These are phyloP conservation scores for Hoplodrina ambigua DNA, from an alignment of 2,888 invertebrate genomes.

Conservation along the genomic window DNA sequence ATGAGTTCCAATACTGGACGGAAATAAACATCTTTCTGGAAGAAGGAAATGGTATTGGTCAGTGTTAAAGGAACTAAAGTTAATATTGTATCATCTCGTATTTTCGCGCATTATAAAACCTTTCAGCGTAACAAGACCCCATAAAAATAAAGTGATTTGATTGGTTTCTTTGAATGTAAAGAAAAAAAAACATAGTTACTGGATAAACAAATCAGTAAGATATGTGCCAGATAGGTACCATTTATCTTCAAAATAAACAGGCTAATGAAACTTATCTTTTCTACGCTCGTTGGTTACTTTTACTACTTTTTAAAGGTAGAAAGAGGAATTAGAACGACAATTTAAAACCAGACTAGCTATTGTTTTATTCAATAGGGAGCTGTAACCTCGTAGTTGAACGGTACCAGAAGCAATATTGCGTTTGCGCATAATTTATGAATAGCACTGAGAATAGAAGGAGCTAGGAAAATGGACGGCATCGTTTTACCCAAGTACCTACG, in stretches of 20 bases:
- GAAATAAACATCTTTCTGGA: slow-evolving; percentile 18
- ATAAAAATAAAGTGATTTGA: slow-evolving; percentile 5
- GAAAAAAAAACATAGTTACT: background rate
- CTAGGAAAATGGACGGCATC: slow-evolving; percentile 57
- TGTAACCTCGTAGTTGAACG: slow-evolving; percentile 52
- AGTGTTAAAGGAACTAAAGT: slow-evolving; percentile 17
- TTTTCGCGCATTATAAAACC: slow-evolving; percentile 9
- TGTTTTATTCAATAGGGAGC: slow-evolving; percentile 64
- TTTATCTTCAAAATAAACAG: background rate
- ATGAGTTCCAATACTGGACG: slow-evolving; percentile 44
- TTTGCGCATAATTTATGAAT: slow-evolving; percentile 63
- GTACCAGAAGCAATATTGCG: slow-evolving; percentile 61
- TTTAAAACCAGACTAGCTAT: slow-evolving; percentile 60
- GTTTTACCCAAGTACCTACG: slow-evolving; percentile 30
- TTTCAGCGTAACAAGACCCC: background rate
- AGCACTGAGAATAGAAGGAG: slow-evolving; percentile 52
- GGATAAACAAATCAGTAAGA: background rate
- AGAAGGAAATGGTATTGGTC: slow-evolving; percentile 1
- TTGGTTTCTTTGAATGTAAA: background rate
- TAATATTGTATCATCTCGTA: background rate
- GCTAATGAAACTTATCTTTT: slow-evolving; percentile 2
- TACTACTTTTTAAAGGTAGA: slow-evolving; percentile 39
- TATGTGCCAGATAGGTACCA: background rate
- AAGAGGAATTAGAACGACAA: slow-evolving; percentile 60
- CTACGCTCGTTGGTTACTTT: slow-evolving; percentile 1